Percentiles rank a stretch among this genome's conserved stretches.
Conservation (phyloP, 2,888 invertebrate genomes). For the Philhelius pedissequus region DNA sequence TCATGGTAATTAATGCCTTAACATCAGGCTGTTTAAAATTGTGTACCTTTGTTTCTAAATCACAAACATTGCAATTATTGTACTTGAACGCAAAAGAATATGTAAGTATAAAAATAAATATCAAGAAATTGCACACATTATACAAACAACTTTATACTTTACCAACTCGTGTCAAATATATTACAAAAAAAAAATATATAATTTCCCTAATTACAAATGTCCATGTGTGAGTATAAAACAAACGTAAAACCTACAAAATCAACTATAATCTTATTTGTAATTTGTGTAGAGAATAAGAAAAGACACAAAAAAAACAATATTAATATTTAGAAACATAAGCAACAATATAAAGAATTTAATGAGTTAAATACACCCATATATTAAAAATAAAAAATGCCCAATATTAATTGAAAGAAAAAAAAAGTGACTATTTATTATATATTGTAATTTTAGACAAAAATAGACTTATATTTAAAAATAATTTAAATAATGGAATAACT, state of each 20-base stretch:
- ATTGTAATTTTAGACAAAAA: neutral
- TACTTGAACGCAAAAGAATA: neutral
- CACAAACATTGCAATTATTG: neutral
- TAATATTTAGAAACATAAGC: neutral
- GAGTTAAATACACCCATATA: neutral
- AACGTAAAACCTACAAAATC: neutral
- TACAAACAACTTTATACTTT: neutral
- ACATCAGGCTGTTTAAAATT: too few species aligned
- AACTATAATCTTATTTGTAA: neutral
- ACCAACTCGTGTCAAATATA: neutral
- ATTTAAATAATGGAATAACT: neutral
- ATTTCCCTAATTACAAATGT: neutral
- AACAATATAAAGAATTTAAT: neutral
- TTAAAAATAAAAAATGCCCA: neutral
- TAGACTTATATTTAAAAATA: neutral
- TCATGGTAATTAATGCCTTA: too few species aligned
- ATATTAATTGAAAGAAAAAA: neutral
- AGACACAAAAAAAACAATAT: neutral
- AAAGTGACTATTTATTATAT: neutral
- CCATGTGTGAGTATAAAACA: neutral
- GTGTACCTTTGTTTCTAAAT: too few species aligned
- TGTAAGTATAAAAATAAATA: neutral
- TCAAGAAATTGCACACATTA: neutral
- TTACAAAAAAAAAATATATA: neutral
- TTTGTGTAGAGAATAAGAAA: neutral